phyloP scores from a whole-genome alignment of 2,113 vertebrate species.

The Dasyornis broadbenti region DNA sequence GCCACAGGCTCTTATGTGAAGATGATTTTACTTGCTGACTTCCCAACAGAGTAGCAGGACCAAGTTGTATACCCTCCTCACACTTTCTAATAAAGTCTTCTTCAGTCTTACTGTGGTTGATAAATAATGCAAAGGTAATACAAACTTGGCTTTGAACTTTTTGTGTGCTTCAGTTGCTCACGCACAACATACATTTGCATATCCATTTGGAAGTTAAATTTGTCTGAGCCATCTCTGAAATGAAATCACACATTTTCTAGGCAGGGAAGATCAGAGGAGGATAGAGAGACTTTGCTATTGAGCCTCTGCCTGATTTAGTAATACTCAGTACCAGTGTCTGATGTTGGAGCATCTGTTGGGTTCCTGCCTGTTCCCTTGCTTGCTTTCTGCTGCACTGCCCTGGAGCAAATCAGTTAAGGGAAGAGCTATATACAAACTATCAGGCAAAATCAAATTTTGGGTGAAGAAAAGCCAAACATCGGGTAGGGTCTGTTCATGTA shows the following conservation, averaged over 20 bases:
- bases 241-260: neutral
- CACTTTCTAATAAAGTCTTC: neutral
- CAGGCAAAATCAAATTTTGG: slow-evolving; percentile 46
- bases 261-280: neutral
- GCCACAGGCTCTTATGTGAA: neutral
- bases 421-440: slow-evolving; percentile 57
- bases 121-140: neutral
- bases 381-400: neutral
- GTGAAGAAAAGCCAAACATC: slow-evolving; percentile 58
- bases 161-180: neutral
- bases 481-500: neutral
- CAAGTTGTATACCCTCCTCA: neutral
- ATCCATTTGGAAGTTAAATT: slow-evolving; percentile 36
- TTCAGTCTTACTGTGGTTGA: neutral
- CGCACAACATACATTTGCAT: neutral
- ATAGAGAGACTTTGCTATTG: neutral
- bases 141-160: neutral
- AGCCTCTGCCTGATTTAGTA: neutral
- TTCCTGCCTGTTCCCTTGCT: neutral
- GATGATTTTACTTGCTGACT: neutral
- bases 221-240: neutral
- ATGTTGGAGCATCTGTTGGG: neutral
- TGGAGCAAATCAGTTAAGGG: slow-evolving; percentile 7
- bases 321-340: neutral
- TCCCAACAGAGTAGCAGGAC: neutral